phyloP scores from a whole-genome alignment of 2,797 vertebrate species.

The Coluber constrictor region DNA sequence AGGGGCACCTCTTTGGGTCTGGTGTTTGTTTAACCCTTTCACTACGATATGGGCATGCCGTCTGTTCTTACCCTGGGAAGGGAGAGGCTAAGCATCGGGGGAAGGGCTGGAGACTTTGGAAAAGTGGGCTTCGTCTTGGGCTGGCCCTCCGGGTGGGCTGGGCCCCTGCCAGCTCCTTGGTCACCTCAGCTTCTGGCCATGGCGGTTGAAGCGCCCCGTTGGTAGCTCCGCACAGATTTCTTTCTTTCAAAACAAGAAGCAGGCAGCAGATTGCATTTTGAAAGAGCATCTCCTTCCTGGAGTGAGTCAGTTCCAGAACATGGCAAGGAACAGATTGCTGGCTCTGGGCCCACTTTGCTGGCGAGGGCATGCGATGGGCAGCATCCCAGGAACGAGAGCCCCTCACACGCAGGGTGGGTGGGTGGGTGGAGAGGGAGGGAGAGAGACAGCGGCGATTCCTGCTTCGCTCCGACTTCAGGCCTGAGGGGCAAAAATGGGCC shows the following conservation, averaged over 20 bases:
- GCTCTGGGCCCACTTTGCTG: neutral
- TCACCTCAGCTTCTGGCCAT: neutral
- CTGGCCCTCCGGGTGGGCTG: neutral
- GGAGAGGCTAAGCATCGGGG: neutral
- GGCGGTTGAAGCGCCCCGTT: neutral
- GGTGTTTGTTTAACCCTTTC: neutral
- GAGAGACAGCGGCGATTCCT: neutral
- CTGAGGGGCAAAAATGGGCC: neutral
- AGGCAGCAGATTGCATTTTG: slow-evolving; percentile 17
- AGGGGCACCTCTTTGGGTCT: neutral
- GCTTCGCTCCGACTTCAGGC: neutral
- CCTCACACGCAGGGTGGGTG: neutral
- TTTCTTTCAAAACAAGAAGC: slow-evolving; percentile 22
- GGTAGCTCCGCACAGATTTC: slow-evolving; percentile 1
- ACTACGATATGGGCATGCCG: neutral
- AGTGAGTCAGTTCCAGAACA: slow-evolving; percentile 26
- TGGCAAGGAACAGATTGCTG: slow-evolving; percentile 11
- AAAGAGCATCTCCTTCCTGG: slow-evolving; percentile 28
- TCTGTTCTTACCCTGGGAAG: neutral
- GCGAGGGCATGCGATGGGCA: neutral
- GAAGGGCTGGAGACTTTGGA: neutral
- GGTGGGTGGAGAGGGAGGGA: no score
- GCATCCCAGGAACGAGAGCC: neutral
- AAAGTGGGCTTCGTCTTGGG: neutral
- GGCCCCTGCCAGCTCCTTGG: neutral